Conservation (phyloP, 2,113 vertebrate genomes). For the Cettia cetti region DNA sequence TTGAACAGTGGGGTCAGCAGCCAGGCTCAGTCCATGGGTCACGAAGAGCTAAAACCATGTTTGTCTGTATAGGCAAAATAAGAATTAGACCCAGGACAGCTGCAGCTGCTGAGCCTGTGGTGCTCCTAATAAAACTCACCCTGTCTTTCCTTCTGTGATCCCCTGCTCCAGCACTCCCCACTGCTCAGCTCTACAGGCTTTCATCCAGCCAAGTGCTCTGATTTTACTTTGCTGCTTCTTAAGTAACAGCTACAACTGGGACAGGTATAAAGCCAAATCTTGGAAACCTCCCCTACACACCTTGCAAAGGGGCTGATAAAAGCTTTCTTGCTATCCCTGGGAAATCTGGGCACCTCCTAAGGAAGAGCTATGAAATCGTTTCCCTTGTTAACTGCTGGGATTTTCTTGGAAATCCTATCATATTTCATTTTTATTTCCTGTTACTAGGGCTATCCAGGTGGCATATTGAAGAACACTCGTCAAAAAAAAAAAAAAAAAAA, state of each 20-base stretch:
- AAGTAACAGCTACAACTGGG: background rate
- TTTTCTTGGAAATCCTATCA: constrained; percentile 12
- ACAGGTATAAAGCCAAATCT: background rate
- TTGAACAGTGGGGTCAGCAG: accelerated
- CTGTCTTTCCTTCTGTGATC: background rate
- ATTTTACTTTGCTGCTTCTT: background rate
- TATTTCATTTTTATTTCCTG: constrained; percentile 65
- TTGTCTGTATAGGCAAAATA: background rate
- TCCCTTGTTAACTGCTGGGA: background rate
- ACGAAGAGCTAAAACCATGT: background rate
- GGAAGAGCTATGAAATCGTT: background rate
- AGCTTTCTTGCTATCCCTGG: background rate
- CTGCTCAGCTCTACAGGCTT: background rate
- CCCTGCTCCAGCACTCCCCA: background rate
- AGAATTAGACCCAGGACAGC: background rate
- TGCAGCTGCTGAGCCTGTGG: background rate
- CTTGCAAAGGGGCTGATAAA: background rate
- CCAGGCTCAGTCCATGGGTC: background rate
- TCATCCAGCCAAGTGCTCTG: background rate
- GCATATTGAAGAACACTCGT: constrained; percentile 53
- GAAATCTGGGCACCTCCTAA: background rate
- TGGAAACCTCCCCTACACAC: background rate
- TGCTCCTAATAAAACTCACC: background rate
- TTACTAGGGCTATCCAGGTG: constrained; percentile 47
- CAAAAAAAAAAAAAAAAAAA: constrained; percentile 62